Evolutionary conservation across 1,140 invertebrate genomes (phyloP).

Genomic region (Drosophila kepulauana): DNA sequence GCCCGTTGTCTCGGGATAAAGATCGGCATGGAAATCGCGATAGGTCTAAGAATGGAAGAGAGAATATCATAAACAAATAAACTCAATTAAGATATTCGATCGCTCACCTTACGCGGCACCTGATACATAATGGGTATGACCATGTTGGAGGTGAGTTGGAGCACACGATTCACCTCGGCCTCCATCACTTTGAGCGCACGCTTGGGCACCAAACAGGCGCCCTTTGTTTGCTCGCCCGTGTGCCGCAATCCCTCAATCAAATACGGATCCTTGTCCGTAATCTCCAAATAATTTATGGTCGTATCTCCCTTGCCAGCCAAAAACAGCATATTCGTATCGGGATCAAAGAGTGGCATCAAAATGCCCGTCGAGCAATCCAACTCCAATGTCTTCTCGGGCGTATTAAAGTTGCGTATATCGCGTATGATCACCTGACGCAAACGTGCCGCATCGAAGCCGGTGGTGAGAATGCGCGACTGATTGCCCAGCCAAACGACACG

Average conservation of each 20-base stretch:
- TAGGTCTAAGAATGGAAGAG: constrained; percentile 88
- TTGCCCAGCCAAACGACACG: constrained; percentile 95
- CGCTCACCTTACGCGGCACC: constrained; percentile 92
- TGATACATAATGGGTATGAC: constrained; percentile 97
- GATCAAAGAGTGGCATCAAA: constrained; percentile 94
- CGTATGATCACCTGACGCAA: constrained; percentile 94
- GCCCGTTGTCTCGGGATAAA: constrained; percentile 95
- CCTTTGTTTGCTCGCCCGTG: constrained; percentile 94
- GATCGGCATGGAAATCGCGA: constrained; percentile 95
- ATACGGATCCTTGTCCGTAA: constrained; percentile 93
- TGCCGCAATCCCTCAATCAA: constrained; percentile 90
- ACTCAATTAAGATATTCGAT: neutral
- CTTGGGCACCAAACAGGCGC: constrained; percentile 96
- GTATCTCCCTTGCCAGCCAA: constrained; percentile 96
- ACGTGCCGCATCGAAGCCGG: constrained; percentile 91
- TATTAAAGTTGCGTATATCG: constrained; percentile 92
- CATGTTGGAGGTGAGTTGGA: constrained; percentile 93
- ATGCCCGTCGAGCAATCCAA: constrained; percentile 96
- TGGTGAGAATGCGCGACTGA: constrained; percentile 92
- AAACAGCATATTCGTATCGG: constrained; percentile 97
- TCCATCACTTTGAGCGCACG: constrained; percentile 96
- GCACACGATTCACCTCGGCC: constrained; percentile 95
- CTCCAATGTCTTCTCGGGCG: constrained; percentile 91
- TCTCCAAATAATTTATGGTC: constrained; percentile 94
- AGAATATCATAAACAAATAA: constrained; percentile 45